Base-by-base conservation (phyloP, 2,113 vertebrate species). In the Silurus glanis region DNA sequence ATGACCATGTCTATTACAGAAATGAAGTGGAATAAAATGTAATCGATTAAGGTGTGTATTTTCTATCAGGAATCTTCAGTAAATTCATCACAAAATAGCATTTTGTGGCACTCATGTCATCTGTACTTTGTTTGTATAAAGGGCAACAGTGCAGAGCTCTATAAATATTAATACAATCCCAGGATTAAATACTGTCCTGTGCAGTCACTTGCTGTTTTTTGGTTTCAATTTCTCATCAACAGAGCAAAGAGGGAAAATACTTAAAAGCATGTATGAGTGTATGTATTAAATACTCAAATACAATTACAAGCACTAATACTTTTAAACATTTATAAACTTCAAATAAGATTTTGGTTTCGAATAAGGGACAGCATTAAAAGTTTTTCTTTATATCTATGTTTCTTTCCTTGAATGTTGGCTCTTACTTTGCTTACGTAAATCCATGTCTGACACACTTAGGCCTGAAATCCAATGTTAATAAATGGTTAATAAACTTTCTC, bases 131-230 rank as follows among this genome's bases (percentile, higher is more conserved):
- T 75, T 67, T 85, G 51, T 58, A n/a, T 88, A 53, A 81, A 87
- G 49, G 47, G 56, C 25, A 66, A 45, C 61, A 76, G 67, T 49
- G 64, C 69, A 85, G 45, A 37, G 49, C 25, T 76, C 51, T 82
- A 59, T 85, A 69, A 82, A 85, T 82, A 85, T 88, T 82, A 88
- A 59, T 51, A 78, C 10, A 25, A 55, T 84, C 56, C 55, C 45
- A 62, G 49, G 28, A 87, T 55, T 4, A 23, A 62, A 71, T 81
- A 10, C 51, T 25, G 28, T 23, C 19, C 0, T 0, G 5, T 28
- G 8, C 5, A 83, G 21, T 53, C 25, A 56, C 71, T 62, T 69
- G 80, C 25, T 53, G 56, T 19, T 19, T n/a, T 56, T 13, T 71
- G 66, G 47, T 8, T 56, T 51, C 53, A 45, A 19, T 80, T 82